phyloP scores from a whole-genome alignment of 2,888 invertebrate genomes.

The Heterodera filipjevi region DNA sequence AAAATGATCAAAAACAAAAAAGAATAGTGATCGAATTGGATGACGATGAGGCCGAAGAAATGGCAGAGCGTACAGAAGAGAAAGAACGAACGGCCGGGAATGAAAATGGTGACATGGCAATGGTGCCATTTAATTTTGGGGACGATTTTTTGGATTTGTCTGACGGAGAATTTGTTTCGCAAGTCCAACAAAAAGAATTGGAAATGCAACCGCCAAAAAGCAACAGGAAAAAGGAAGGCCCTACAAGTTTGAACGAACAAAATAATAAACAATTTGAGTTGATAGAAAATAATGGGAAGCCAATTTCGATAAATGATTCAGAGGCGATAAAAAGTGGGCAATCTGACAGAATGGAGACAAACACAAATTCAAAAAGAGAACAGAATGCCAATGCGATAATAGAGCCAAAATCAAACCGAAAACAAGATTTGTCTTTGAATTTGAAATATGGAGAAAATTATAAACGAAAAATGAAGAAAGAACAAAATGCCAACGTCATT shows the following conservation, averaged over 20 bases:
- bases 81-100: background rate
- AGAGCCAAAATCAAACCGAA: background rate
- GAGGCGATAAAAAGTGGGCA: no score
- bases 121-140: background rate
- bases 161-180: background rate
- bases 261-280: background rate
- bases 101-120: background rate
- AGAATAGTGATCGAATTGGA: no score
- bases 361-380: background rate
- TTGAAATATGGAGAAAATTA: no score
- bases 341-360: background rate
- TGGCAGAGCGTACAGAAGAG: background rate
- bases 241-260: background rate
- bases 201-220: background rate
- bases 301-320: no score
- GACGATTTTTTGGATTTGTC: background rate
- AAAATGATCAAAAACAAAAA: background rate
- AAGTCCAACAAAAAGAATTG: background rate
- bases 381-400: background rate
- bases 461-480: background rate
- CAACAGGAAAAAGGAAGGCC: background rate
- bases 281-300: background rate
- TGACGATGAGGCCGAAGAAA: no score
- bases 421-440: no score
- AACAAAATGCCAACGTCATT: background rate